These are phyloP conservation scores for Grus americana DNA, from an alignment of 2,113 vertebrate species.

Conservation along the genomic window DNA sequence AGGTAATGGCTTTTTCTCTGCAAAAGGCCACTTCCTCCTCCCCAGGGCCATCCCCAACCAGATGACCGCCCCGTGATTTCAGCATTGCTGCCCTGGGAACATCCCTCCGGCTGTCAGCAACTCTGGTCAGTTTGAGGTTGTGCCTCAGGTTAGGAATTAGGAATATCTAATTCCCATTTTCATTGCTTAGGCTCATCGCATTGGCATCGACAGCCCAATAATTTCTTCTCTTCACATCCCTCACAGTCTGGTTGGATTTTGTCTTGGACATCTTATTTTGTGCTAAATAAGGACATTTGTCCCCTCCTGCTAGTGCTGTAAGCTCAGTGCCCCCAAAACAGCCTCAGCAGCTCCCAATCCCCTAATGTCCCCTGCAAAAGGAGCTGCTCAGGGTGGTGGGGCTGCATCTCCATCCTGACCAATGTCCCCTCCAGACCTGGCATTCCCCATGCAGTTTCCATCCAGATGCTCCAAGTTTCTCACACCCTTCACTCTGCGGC, in stretches of 20 bases:
- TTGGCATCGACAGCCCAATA: fast-evolving
- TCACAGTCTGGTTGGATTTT: neutral
- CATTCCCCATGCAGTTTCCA: neutral
- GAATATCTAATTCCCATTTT: neutral
- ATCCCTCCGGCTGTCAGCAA: neutral
- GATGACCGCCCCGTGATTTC: neutral
- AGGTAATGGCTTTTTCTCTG: neutral
- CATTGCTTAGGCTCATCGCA: neutral
- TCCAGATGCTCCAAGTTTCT: neutral
- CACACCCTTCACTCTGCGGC: neutral
- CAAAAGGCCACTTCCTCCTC: neutral
- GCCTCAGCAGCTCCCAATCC: neutral
- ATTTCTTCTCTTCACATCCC: neutral
- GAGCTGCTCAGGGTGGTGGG: neutral
- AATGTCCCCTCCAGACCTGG: fast-evolving
- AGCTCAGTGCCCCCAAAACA: neutral
- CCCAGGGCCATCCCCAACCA: neutral
- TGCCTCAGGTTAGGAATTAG: neutral
- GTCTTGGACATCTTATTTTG: neutral
- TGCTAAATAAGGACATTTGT: neutral
- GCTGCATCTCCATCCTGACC: neutral
- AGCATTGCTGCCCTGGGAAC: neutral
- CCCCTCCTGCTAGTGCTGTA: neutral
- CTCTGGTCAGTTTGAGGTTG: neutral
- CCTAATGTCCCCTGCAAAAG: neutral